Evolutionary conservation across 2,797 vertebrate species (phyloP), one percentile per base, ranked within the genome.

Genomic region (Hypotaenidia okinawae): DNA sequence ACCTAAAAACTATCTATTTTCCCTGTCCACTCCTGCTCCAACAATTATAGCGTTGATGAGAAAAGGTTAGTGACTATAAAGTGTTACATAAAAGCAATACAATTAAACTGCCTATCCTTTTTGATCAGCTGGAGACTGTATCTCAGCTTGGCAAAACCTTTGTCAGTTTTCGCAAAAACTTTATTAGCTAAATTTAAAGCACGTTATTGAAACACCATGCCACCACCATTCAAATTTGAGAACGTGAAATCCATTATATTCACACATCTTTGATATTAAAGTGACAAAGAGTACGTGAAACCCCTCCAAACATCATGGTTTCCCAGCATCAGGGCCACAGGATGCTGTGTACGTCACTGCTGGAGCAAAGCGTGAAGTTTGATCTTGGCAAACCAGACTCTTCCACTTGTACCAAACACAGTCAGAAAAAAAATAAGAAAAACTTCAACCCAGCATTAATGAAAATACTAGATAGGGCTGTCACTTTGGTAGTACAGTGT

Each of bases 231-330:
- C 11, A 11, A 4, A 13, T 4, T 1, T 11, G 52, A 1, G 3
- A 7, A 15, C 8, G 28, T 0, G 2, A 45, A 41, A 66, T 1
- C 22, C 16, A 2, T 3, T 1, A 1, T 1, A 22, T 4, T 15
- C 51, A 25, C 47, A 8, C 11, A 9, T 6, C 2, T 15, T 33
- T 30, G 27, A 32, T 45, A 54, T 9, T 16, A 9, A 58, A 77
- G 57, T 9, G 25, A 90, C 2, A 1, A 63, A 43, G 17, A 68
- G 18, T 2, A 62, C 0, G 5, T 5, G 55, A 43, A 33, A 8
- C 8, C 24, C 19, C 49, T 35, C 39, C 62, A 6, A 7, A 9
- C 15, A 3, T 7, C 2, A 6, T 1, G 22, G 23, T 2, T 89
- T 63, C 57, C 51, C 55, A 54, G n/a, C 6, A 2, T 19, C 4